These are phyloP conservation scores for Nematostella vectensis DNA, from an alignment of 92 coral and sea anemone species.

Conservation along the genomic window DNA sequence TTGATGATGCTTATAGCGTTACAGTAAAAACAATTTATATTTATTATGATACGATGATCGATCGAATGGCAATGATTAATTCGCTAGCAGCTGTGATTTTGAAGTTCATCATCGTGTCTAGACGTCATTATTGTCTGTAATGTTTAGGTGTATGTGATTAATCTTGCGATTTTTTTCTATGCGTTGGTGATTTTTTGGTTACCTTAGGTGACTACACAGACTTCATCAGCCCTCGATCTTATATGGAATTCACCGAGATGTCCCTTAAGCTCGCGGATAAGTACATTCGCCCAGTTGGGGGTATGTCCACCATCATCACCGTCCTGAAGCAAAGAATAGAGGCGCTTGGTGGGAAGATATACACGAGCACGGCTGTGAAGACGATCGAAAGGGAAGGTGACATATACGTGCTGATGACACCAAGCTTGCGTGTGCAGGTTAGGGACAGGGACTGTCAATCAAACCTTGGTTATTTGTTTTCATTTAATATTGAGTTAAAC, in stretches of 20 bases:
- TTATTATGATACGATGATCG: too few species aligned
- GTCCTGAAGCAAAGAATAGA: slow-evolving; percentile 33
- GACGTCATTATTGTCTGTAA: too few species aligned
- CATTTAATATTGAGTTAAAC: too few species aligned
- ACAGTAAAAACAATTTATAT: too few species aligned
- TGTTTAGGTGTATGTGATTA: too few species aligned
- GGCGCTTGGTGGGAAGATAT: slow-evolving; percentile 44
- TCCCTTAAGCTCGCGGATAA: slow-evolving; percentile 35
- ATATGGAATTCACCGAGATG: slow-evolving; percentile 57
- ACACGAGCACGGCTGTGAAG: slow-evolving; percentile 33
- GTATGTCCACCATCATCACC: slow-evolving; percentile 55
- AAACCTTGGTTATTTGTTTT: too few species aligned
- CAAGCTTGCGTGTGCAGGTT: slow-evolving; percentile 28
- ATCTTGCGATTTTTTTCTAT: background rate
- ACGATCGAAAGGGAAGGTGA: slow-evolving; percentile 24
- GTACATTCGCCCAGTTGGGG: slow-evolving; percentile 54
- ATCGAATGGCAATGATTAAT: too few species aligned
- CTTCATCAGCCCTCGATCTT: slow-evolving; percentile 54
- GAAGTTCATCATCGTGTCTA: too few species aligned
- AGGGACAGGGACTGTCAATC: too few species aligned
- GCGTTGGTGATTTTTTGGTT: background rate
- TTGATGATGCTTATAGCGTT: too few species aligned
- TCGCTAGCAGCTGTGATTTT: too few species aligned
- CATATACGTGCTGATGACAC: slow-evolving; percentile 30
- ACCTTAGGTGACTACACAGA: slow-evolving; percentile 57